Evolutionary conservation across 2,888 invertebrate species (phyloP), one percentile per base, ranked within the genome.

Genomic region (Abrostola triplasia): DNA sequence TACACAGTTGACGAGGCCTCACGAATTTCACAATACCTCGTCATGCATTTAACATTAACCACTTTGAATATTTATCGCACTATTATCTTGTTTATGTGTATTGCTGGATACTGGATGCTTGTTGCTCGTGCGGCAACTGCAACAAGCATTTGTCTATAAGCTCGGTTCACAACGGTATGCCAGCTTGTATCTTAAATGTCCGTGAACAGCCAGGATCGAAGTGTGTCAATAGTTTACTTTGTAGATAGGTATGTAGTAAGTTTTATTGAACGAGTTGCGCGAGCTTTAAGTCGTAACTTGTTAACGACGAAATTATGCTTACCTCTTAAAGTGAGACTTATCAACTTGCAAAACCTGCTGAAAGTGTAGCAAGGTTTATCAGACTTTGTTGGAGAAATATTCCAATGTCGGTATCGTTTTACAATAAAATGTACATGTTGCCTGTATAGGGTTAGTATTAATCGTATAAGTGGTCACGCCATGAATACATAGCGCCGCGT

Each of bases 201-300:
- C 51, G 42, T 35, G 53, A 57, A 50, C 44, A 8, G 51, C 38
- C 38, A 36, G 57, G 41, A 47, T 51, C 38, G 40, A 57, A 69
- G 47, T 74, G 41, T 70, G 70, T 55, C 76, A 70, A 54, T 54
- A 38, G 57, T 47, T 53, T 70, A 69, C 11, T 60, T 56, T 68
- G 44, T 49, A 68, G 11, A 49, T 68, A 53, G 24, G 24, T 24
- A 24, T 24, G 24, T 24, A 24, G 24, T 24, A 24, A 24, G 36
- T 74, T 69, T 61, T 50, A 69, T 54, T 49, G 47, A 47, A 47
- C 57, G 10, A 57, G 50, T 74, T 69, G 63, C 37, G 75, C 56
- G 68, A 68, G 69, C 37, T 69, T 60, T 36, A 57, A 69, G 49
- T 63, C 70, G 54, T 75, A 54, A 55, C 9, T 54, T 42, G 35